Evolutionary conservation across 1,140 invertebrate genomes (phyloP).

Genomic region (Drosophila baimaii): DNA sequence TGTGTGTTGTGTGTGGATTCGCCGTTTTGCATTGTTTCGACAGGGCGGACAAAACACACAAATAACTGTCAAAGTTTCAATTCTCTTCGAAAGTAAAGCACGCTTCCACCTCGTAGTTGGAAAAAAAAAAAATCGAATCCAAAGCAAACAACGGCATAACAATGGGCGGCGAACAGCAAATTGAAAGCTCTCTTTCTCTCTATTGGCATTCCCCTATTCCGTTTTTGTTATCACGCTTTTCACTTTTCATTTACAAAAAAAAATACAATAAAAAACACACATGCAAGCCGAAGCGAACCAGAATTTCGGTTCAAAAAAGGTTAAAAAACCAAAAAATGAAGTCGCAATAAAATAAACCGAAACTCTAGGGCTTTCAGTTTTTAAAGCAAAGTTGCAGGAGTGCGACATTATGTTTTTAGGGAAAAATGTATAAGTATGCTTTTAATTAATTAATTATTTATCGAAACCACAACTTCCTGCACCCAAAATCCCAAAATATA

Average conservation of each 20-base stretch:
- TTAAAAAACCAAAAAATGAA: not conserved
- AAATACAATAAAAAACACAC: slow-evolving; percentile 4
- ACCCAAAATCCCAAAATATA: no score
- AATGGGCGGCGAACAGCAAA: slow-evolving; percentile 38
- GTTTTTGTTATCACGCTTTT: slow-evolving; percentile 3
- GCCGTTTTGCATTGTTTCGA: slow-evolving; percentile 27
- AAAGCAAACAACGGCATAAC: slow-evolving; percentile 38
- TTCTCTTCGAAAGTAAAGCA: slow-evolving; percentile 38
- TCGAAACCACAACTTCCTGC: not conserved
- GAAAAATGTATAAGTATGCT: not conserved
- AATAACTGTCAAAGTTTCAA: slow-evolving; percentile 53
- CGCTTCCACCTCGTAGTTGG: no score
- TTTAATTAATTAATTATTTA: not conserved
- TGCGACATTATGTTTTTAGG: no score
- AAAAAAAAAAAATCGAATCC: slow-evolving; percentile 14
- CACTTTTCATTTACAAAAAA: slow-evolving; percentile 25
- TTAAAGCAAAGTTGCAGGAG: no score
- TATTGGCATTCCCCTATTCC: slow-evolving; percentile 10
- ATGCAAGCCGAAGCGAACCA: not conserved
- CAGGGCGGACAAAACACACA: slow-evolving; percentile 43
- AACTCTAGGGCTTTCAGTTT: not conserved
- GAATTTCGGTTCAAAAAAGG: not conserved
- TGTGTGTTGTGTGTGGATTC: not conserved
- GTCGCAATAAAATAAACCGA: not conserved
- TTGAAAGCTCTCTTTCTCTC: slow-evolving; percentile 32